Percentiles rank a stretch among this genome's conserved stretches.
phyloP scores from a whole-genome alignment of 2,113 vertebrate species.

The Oenanthe oenanthe region DNA sequence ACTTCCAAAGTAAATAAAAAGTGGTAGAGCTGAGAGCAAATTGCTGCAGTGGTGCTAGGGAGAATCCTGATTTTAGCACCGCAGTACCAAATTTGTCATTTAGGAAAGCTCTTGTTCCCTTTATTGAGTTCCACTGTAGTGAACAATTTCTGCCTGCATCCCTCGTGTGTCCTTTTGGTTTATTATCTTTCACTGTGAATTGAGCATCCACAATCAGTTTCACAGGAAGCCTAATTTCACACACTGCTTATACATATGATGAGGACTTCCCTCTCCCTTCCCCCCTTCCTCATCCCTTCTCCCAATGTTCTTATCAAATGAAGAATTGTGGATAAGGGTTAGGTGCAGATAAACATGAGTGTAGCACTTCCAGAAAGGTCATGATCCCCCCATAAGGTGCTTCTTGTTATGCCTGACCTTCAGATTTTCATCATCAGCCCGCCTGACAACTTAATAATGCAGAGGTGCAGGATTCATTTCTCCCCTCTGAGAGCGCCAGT shows the following conservation, averaged over 20 bases:
- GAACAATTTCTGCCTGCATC: slow-evolving; percentile 81
- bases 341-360: slow-evolving; percentile 99
- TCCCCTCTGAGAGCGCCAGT: slow-evolving; percentile 85
- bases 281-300: slow-evolving; percentile 26
- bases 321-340: slow-evolving; percentile 99
- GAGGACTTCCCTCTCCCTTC: slow-evolving; percentile 47
- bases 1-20: slow-evolving; percentile 81
- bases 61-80: slow-evolving; percentile 79
- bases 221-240: slow-evolving; percentile 79
- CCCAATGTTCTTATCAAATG: slow-evolving; percentile 94
- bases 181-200: slow-evolving; percentile 80
- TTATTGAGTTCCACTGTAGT: slow-evolving; percentile 81
- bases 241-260: slow-evolving; percentile 78
- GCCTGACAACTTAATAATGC: slow-evolving; percentile 96
- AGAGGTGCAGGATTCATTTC: slow-evolving; percentile 89
- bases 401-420: slow-evolving; percentile 99
- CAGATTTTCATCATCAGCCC: slow-evolving; percentile 98
- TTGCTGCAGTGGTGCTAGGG: slow-evolving; percentile 62
- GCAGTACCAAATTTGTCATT: slow-evolving; percentile 83
- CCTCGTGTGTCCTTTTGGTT: slow-evolving; percentile 81
- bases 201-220: slow-evolving; percentile 78
- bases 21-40: slow-evolving; percentile 68
- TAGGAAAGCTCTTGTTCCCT: slow-evolving; percentile 81
- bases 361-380: slow-evolving; percentile 94
- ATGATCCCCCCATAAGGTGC: slow-evolving; percentile 93